A percentile compares a stretch with the other conserved stretches of the same genome.
Conservation (phyloP, 1,140 invertebrate genomes). For the Metopolophium dirhodum region DNA sequence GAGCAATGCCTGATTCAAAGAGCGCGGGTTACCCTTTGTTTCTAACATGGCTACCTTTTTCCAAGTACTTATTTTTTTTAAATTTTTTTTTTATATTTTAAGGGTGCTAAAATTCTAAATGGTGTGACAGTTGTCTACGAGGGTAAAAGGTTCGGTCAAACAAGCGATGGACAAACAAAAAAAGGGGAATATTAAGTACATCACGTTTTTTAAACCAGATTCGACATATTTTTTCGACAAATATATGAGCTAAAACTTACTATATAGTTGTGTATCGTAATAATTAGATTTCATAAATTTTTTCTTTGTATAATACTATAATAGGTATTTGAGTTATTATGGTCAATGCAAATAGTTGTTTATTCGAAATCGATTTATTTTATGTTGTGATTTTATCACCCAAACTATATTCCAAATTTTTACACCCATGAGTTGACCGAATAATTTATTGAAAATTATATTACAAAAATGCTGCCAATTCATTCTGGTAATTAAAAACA, state of each 20-base stretch:
- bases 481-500: background rate
- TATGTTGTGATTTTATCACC: background rate
- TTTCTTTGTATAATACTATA: background rate
- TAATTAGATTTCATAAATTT: background rate
- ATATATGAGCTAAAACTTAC: background rate
- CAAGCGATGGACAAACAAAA: background rate
- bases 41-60: conserved; percentile 52
- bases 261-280: background rate
- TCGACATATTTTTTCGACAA: background rate
- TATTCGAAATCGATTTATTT: background rate
- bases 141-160: conserved; percentile 26
- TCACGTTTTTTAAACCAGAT: background rate
- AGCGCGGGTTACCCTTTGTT: conserved; percentile 38
- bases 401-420: background rate
- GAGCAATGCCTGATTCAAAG: conserved; percentile 33
- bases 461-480: background rate
- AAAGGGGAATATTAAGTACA: background rate
- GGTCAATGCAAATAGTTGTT: background rate
- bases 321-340: background rate
- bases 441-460: background rate
- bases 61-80: conserved; percentile 24
- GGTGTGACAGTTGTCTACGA: conserved; percentile 22
- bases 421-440: background rate
- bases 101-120: conserved; percentile 29
- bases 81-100: conserved; percentile 32